phyloP scores from a whole-genome alignment of 2,888 invertebrate genomes.

The Heliconius erato region DNA sequence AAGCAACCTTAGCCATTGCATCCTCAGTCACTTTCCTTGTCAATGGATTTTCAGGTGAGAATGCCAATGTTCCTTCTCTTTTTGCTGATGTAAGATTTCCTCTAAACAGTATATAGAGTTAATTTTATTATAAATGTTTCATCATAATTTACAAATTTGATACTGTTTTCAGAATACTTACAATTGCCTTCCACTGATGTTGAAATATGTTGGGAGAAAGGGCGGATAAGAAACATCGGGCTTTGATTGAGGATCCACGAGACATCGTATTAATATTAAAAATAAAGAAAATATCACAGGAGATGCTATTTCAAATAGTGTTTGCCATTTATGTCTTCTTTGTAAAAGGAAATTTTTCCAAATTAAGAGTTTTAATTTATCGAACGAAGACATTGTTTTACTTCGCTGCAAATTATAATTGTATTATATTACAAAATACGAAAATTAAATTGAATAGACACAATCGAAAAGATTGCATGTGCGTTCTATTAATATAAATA shows the following conservation, averaged over 20 bases:
- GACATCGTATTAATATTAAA: slow-evolving; percentile 89
- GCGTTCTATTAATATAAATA: slow-evolving; percentile 11
- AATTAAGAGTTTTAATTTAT: slow-evolving; percentile 89
- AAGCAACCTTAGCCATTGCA: slow-evolving; percentile 75
- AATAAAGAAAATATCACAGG: slow-evolving; percentile 90
- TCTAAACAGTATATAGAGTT: slow-evolving; percentile 55
- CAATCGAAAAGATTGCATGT: not conserved
- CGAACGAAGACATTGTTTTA: slow-evolving; percentile 73
- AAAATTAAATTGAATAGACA: not conserved
- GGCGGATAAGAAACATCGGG: slow-evolving; percentile 69
- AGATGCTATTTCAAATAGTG: slow-evolving; percentile 89
- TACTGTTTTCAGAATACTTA: slow-evolving; percentile 61
- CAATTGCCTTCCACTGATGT: slow-evolving; percentile 72
- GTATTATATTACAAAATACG: not conserved
- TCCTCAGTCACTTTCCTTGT: slow-evolving; percentile 73
- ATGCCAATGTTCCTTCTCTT: slow-evolving; percentile 76
- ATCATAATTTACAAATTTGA: not conserved
- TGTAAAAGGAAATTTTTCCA: slow-evolving; percentile 95
- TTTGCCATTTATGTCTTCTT: slow-evolving; percentile 90
- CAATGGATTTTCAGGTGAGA: slow-evolving; percentile 77
- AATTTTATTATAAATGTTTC: not conserved
- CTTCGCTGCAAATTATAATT: slow-evolving; percentile 29
- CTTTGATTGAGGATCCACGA: slow-evolving; percentile 87
- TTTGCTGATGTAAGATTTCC: slow-evolving; percentile 74
- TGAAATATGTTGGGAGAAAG: slow-evolving; percentile 78